Evolutionary conservation across 2,797 vertebrate species (phyloP).

Genomic region (Aldrovandia affinis): DNA sequence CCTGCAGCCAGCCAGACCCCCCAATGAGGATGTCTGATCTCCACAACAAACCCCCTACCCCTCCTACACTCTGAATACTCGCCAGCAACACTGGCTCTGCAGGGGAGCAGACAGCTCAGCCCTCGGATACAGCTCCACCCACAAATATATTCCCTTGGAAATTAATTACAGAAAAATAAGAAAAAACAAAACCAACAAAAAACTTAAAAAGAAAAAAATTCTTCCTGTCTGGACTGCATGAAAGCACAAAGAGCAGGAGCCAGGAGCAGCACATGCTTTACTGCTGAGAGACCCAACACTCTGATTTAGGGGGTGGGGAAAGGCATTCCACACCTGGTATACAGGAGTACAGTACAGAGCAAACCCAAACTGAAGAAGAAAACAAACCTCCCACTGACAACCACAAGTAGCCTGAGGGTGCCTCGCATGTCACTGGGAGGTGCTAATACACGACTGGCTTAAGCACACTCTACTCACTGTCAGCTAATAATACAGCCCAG

Average conservation of each 20-base stretch:
- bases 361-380: neutral
- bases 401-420: neutral
- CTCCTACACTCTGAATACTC: conserved; percentile 26
- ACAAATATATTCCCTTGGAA: conserved; percentile 62
- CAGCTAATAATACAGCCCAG: neutral
- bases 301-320: neutral
- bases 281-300: neutral
- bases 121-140: conserved; percentile 51
- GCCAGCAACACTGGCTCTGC: conserved; percentile 32
- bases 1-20: conserved; percentile 6
- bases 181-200: conserved; percentile 27
- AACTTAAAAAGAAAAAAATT: no score
- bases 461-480: neutral
- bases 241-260: neutral
- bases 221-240: no score
- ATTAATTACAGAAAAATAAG: conserved; percentile 60
- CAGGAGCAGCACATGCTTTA: neutral
- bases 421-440: no score
- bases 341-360: neutral
- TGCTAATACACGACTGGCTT: no score
- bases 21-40: conserved; percentile 61
- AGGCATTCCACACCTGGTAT: neutral
- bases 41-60: conserved; percentile 28
- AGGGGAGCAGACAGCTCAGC: conserved; percentile 52
- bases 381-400: neutral